A percentile compares a stretch with the other conserved stretches of the same genome.
phyloP scores from a whole-genome alignment of 23 tunicate species.

The Styela clava region DNA sequence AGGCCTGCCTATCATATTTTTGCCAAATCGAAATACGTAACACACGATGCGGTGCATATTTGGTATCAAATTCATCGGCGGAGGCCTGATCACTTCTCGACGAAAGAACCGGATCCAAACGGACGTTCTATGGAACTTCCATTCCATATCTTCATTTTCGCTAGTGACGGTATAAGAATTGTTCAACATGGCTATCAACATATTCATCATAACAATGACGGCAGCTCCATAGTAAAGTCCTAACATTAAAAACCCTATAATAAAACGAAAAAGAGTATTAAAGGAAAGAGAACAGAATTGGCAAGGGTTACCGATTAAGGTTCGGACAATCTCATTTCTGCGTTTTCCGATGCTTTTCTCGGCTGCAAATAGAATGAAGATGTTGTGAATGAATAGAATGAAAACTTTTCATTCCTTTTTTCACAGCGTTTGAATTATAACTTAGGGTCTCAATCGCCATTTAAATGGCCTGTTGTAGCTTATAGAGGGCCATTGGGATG shows the following conservation, averaged over 20 bases:
- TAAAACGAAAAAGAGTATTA: no score
- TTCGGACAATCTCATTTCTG: no score
- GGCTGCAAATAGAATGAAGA: no score
- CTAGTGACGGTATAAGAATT: conserved; percentile 57
- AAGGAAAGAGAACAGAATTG: no score
- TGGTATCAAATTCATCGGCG: conserved; percentile 91
- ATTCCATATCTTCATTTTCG: conserved; percentile 50
- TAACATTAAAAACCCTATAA: not conserved
- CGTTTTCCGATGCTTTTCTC: no score
- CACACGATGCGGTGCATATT: not conserved
- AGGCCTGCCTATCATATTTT: not conserved
- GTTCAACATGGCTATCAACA: conserved; percentile 94
- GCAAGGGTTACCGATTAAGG: no score
- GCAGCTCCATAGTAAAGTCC: conserved; percentile 56
- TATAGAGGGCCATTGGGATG: no score
- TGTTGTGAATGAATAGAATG: no score
- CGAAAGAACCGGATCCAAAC: conserved; percentile 85
- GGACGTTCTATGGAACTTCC: conserved; percentile 83
- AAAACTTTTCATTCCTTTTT: no score
- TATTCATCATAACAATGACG: conserved; percentile 75
- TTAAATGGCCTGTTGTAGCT: no score
- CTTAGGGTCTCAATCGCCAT: no score
- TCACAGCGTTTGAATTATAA: no score
- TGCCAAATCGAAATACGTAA: not conserved
- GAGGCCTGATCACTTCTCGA: conserved; percentile 69